Evolutionary conservation across 2,797 vertebrate species (phyloP), one percentile per base, ranked within the genome.

Genomic region (Trematomus bernacchii): DNA sequence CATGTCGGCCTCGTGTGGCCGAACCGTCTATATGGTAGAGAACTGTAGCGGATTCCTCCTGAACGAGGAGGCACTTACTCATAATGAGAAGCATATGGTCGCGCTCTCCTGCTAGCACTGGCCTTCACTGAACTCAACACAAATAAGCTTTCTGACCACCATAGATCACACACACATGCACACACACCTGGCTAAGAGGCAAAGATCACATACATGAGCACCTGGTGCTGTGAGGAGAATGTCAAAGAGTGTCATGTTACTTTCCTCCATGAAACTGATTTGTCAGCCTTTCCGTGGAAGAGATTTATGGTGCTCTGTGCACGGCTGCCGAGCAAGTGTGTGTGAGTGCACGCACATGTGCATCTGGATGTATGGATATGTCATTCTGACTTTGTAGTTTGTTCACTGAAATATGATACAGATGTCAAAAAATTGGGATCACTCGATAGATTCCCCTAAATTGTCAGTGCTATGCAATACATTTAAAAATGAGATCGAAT

Each of bases 21-120:
- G 21, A 21, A 21, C 21, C 21, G 21, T 21, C 21, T 21, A 21
- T 21, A 21, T 21, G 21, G 21, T 21, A 27, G 27, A 27, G 27
- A 5, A 27, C 27, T 27, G 27, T 5, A 27, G 27, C 27, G 27
- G 27, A 27, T 27, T 87, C 83, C 80, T 90, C 79, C 80, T 78
- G 79, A 62, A 75, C 67, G 6, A 77, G 69, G 71, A 85, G 81
- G 76, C 79, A 73, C 85, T 86, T 80, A 58, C 66, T 82, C 71
- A 64, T 92, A 93, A 94, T 91, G 80, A 88, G 89, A 92, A 93
- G 80, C 92, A 95, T 83, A 92, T 92, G 92, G 79, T 69, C 1
- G 59, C 7, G 42, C 84, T 91, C 81, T 90, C 82, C 80, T 79
- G 83, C 88, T 82, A 86, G 82, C 72, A 63, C 71, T 76, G 89